Conservation (phyloP, 2,113 vertebrate species). For the Caranx melampygus region DNA sequence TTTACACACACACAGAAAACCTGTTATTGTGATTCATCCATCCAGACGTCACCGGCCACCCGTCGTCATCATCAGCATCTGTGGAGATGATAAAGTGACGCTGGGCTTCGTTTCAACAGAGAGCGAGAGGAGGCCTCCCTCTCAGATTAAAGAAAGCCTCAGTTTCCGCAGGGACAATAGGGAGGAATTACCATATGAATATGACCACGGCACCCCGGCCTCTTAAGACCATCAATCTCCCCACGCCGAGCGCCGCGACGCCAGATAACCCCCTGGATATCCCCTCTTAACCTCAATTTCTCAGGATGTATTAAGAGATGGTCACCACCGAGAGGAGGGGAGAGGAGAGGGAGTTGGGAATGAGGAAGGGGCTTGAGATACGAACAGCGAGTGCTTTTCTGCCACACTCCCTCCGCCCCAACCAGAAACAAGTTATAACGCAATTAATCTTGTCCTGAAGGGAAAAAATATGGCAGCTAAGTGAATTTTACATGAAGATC, state of each 20-base stretch:
- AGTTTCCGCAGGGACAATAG: constrained; percentile 82
- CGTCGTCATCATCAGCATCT: constrained; percentile 73
- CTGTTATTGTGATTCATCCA: constrained; percentile 63
- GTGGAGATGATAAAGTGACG: constrained; percentile 81
- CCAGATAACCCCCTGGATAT: constrained; percentile 88
- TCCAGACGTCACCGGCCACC: constrained; percentile 63
- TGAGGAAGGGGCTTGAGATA: constrained; percentile 64
- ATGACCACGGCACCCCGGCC: constrained; percentile 80
- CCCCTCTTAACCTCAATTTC: constrained; percentile 91
- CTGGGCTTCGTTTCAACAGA: constrained; percentile 75
- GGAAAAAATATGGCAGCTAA: constrained; percentile 85
- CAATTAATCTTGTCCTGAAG: constrained; percentile 85
- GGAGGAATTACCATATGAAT: constrained; percentile 88
- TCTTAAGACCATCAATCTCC: constrained; percentile 88
- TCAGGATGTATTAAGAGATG: constrained; percentile 88
- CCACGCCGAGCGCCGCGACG: constrained; percentile 75
- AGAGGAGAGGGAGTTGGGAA: constrained; percentile 58
- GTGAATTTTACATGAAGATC: constrained; percentile 88
- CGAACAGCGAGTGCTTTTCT: constrained; percentile 53
- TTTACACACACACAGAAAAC: constrained; percentile 71
- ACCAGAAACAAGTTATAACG: constrained; percentile 84
- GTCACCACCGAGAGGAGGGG: constrained; percentile 64
- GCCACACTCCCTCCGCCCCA: constrained; percentile 72
- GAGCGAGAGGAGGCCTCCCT: constrained; percentile 69
- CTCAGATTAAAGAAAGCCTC: constrained; percentile 85